A percentile compares a stretch with the other conserved stretches of the same genome.
Evolutionary conservation across 1,140 invertebrate genomes (phyloP).

Genomic region (Aphis craccivora): DNA sequence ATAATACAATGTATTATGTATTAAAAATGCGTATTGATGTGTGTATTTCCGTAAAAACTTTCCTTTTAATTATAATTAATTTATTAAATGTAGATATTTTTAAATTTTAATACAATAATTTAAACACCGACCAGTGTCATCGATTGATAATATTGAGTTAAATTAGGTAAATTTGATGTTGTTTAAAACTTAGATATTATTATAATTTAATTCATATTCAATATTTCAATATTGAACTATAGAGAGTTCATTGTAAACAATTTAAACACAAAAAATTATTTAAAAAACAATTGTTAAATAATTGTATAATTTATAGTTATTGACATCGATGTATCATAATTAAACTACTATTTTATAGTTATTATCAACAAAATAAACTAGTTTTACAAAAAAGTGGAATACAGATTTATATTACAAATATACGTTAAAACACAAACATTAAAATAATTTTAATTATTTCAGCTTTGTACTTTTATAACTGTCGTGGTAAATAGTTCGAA

Average conservation of each 20-base stretch:
- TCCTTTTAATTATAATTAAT: slow-evolving; percentile 3
- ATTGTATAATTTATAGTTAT: not conserved
- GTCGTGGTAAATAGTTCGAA: not conserved
- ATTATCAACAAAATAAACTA: not conserved
- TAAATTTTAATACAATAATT: not conserved
- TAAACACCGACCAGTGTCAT: not conserved
- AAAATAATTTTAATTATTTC: not conserved
- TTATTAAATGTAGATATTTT: not conserved
- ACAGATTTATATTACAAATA: not conserved
- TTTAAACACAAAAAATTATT: not conserved
- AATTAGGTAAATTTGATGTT: not conserved
- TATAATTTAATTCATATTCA: not conserved
- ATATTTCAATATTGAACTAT: no score
- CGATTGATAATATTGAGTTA: not conserved
- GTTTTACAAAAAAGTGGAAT: not conserved
- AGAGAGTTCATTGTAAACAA: not conserved
- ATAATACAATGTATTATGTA: not conserved
- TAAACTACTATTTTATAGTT: not conserved
- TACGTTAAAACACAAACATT: not conserved
- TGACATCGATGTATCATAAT: not conserved
- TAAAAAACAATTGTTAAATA: not conserved
- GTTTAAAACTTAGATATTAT: not conserved
- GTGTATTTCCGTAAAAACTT: slow-evolving; percentile 11
- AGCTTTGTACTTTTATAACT: not conserved
- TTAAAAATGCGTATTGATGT: slow-evolving; percentile 14